Evolutionary conservation across 2,888 invertebrate genomes (phyloP).

Genomic region (Odontocerum albicorne): DNA sequence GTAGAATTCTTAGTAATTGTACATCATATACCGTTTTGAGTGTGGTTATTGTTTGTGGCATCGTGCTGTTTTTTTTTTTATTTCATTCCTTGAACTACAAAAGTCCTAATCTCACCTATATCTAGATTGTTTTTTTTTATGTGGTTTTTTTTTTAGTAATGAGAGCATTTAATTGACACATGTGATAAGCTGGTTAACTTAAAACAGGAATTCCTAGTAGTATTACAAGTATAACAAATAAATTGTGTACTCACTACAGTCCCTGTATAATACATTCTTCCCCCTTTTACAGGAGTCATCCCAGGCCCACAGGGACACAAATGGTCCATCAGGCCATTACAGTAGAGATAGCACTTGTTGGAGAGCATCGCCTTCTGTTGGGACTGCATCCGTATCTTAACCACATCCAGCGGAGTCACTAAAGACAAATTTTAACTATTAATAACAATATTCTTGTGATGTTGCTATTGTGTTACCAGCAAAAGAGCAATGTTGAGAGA

Average conservation of each 20-base stretch:
- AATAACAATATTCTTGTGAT: no score
- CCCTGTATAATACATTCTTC: slow-evolving; percentile 74
- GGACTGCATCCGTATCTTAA: slow-evolving; percentile 95
- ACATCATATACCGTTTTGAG: no score
- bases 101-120: no score
- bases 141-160: no score
- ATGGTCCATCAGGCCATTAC: slow-evolving; percentile 99
- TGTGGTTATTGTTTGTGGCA: no score
- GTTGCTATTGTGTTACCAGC: no score
- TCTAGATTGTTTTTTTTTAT: no score
- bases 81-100: no score
- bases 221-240: not conserved
- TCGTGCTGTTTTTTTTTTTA: no score
- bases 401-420: slow-evolving; percentile 99
- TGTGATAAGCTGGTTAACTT: not conserved
- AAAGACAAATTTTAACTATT: slow-evolving; percentile 37
- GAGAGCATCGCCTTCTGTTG: slow-evolving; percentile 83
- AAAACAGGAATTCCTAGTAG: not conserved
- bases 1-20: no score
- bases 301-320: slow-evolving; percentile 77
- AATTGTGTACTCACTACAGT: slow-evolving; percentile 60
- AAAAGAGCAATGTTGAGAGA: no score
- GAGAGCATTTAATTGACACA: no score
- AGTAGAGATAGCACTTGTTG: slow-evolving; percentile 92
- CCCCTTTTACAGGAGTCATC: slow-evolving; percentile 63